phyloP scores from a whole-genome alignment of 2,888 invertebrate species.

The Lasius fuliginosus region DNA sequence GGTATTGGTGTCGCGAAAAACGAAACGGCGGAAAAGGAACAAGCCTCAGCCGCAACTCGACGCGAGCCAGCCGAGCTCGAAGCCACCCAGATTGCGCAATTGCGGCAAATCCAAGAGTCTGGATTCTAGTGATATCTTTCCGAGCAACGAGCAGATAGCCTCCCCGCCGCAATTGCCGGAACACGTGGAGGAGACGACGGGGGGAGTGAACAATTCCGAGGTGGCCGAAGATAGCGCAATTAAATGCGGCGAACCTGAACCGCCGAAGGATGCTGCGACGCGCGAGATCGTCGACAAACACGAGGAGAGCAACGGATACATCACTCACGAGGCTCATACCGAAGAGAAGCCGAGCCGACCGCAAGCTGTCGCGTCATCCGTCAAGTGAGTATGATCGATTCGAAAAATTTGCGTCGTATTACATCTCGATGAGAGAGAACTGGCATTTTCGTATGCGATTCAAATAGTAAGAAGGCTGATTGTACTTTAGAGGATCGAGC shows the following conservation, averaged over 20 bases:
- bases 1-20: constrained; percentile 91
- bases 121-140: constrained; percentile 94
- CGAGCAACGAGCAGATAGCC: constrained; percentile 86
- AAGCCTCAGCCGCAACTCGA: constrained; percentile 81
- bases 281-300: neutral
- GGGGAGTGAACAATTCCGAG: constrained; percentile 43
- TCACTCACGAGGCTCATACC: neutral
- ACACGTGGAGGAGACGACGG: constrained; percentile 78
- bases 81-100: constrained; percentile 88
- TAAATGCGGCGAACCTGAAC: constrained; percentile 13
- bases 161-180: constrained; percentile 79
- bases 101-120: constrained; percentile 94
- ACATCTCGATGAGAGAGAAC: neutral
- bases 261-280: neutral
- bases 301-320: constrained; percentile 35
- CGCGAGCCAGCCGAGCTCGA: constrained; percentile 79
- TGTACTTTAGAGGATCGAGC: constrained; percentile 78
- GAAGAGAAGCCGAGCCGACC: constrained; percentile 54
- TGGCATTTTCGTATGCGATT: neutral
- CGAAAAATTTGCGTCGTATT: neutral
- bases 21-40: constrained; percentile 86
- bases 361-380: constrained; percentile 76
- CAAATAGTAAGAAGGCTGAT: constrained; percentile 17
- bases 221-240: neutral
- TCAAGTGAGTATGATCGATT: constrained; percentile 75